phyloP scores from a whole-genome alignment of 2,888 invertebrate species.

The Vesta saturnalis region DNA sequence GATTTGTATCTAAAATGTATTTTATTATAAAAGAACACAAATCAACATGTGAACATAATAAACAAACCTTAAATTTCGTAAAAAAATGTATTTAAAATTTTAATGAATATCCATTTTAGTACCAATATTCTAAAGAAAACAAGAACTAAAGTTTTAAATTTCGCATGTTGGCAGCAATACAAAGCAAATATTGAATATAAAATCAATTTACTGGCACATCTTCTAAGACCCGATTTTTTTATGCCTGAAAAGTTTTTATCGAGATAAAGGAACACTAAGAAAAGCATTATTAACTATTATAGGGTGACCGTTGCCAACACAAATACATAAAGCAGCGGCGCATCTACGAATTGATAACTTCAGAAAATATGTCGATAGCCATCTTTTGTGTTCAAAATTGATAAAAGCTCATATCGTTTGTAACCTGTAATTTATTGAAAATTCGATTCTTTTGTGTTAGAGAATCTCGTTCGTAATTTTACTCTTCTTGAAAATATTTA shows the following conservation, averaged over 20 bases:
- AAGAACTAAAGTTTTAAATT: conserved; percentile 21
- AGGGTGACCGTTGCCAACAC: conserved; percentile 52
- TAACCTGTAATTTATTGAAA: conserved; percentile 46
- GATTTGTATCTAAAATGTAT: no score
- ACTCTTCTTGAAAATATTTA: not conserved
- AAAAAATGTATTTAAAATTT: no score
- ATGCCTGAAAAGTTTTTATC: conserved; percentile 52
- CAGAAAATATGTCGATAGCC: conserved; percentile 45
- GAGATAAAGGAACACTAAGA: conserved; percentile 52
- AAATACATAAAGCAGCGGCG: conserved; percentile 51
- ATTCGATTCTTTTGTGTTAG: conserved; percentile 41
- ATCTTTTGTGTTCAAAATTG: conserved; percentile 48
- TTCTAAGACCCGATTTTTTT: conserved; percentile 55
- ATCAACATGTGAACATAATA: no score
- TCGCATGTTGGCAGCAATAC: conserved; percentile 51
- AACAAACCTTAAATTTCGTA: no score
- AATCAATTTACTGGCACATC: conserved; percentile 56
- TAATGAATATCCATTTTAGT: not conserved
- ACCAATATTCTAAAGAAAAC: not conserved
- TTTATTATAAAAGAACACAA: no score
- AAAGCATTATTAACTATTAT: conserved; percentile 53
- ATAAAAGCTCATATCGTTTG: conserved; percentile 48
- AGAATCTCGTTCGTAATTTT: conserved; percentile 13
- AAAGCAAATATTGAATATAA: conserved; percentile 54
- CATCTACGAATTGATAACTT: conserved; percentile 47